Conservation (phyloP, 2,888 invertebrate species). For the Melipona bicolor region DNA sequence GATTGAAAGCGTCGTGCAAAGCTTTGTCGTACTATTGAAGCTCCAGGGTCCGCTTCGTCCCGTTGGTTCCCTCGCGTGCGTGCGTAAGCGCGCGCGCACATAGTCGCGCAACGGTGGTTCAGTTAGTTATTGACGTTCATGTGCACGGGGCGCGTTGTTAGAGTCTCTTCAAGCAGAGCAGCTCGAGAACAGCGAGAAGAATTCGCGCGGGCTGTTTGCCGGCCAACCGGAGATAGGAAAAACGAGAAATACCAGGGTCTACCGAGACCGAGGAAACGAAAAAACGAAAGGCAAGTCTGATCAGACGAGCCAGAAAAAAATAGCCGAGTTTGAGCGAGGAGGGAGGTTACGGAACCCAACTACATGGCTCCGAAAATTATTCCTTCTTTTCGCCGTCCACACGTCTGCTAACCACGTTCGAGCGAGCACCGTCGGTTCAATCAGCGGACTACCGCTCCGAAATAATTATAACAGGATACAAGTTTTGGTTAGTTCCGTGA, state of each 20-base stretch:
- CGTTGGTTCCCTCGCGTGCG: slow-evolving; percentile 54
- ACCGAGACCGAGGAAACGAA: neutral
- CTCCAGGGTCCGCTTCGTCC: slow-evolving; percentile 50
- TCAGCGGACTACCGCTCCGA: slow-evolving; percentile 26
- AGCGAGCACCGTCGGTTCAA: slow-evolving; percentile 9
- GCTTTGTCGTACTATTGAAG: slow-evolving; percentile 46
- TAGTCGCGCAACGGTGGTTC: slow-evolving; percentile 68
- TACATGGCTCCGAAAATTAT: slow-evolving; percentile 52
- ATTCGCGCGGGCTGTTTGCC: slow-evolving; percentile 38
- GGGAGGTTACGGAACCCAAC: slow-evolving; percentile 29
- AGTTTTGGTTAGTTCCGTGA: neutral
- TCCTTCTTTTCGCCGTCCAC: slow-evolving; percentile 41
- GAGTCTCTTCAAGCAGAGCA: slow-evolving; percentile 18
- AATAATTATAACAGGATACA: slow-evolving; percentile 23
- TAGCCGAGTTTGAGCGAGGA: slow-evolving; percentile 27
- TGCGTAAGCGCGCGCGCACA: slow-evolving; percentile 60
- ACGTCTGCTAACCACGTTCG: slow-evolving; percentile 32
- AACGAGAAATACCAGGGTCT: neutral
- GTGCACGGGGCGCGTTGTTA: slow-evolving; percentile 67
- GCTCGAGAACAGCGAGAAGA: neutral
- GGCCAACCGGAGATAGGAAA: neutral
- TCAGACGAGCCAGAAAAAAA: slow-evolving; percentile 11
- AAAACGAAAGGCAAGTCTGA: neutral
- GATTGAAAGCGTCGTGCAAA: slow-evolving; percentile 53
- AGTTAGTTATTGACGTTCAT: slow-evolving; percentile 79